Percentiles rank a stretch among this genome's conserved stretches.
These are phyloP conservation scores for Thysanoteuthis rhombus DNA, from an alignment of 2,888 invertebrate species.

Conservation along the genomic window DNA sequence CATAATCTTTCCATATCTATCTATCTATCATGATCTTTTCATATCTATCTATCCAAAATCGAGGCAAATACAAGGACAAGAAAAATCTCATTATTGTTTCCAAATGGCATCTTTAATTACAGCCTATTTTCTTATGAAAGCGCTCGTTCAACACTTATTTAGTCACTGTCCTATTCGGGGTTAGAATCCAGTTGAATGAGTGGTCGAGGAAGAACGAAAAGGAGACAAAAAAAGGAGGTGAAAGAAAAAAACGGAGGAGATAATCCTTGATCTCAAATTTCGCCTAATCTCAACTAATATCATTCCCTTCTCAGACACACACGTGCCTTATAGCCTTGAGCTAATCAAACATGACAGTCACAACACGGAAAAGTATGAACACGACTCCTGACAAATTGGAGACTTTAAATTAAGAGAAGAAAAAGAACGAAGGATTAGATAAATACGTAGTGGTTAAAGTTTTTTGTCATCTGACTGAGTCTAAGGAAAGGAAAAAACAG, in stretches of 20 bases:
- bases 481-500: no score
- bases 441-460: no score
- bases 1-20: neutral
- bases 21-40: neutral
- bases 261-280: neutral
- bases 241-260: neutral
- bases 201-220: neutral
- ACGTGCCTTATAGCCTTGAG: neutral
- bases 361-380: neutral
- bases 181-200: neutral
- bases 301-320: neutral
- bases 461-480: no score
- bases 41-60: neutral
- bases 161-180: neutral
- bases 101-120: neutral
- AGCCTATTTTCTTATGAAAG: neutral
- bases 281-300: neutral
- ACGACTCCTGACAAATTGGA: neutral
- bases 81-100: neutral
- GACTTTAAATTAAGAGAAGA: neutral
- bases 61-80: neutral
- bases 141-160: neutral
- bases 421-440: neutral
- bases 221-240: neutral
- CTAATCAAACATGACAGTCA: conserved; percentile 12